Percentiles rank a stretch among this genome's conserved stretches.
phyloP scores from a whole-genome alignment of 2,113 vertebrate genomes.

The Sinosuthora webbiana region DNA sequence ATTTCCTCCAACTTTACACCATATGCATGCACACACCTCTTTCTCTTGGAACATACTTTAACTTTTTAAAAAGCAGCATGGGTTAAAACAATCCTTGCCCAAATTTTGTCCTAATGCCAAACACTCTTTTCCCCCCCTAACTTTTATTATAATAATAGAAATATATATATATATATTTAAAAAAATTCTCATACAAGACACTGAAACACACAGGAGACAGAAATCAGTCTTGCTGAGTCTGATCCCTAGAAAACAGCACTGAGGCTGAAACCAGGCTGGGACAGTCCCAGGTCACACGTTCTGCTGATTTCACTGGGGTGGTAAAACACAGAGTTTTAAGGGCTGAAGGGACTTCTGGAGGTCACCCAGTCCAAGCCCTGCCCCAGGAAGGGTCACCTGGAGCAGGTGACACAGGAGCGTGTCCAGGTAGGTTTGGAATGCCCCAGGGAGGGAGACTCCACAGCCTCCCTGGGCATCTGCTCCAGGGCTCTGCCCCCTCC shows the following conservation, averaged over 20 bases:
- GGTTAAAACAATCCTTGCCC: not conserved
- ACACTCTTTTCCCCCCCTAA: fast-evolving
- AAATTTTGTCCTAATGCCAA: not conserved
- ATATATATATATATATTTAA: not conserved
- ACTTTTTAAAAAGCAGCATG: not conserved
- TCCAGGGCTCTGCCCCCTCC: not conserved
- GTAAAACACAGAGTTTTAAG: not conserved
- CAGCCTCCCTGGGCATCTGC: not conserved
- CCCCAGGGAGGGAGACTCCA: not conserved
- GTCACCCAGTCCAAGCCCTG: not conserved
- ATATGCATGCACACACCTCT: fast-evolving
- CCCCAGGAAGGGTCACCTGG: not conserved
- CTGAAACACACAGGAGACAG: fast-evolving
- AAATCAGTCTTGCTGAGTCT: not conserved
- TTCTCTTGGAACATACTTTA: not conserved
- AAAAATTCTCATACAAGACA: not conserved
- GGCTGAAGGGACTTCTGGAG: not conserved
- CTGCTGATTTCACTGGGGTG: not conserved
- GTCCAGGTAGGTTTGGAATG: not conserved
- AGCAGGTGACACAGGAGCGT: not conserved
- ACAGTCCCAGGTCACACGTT: fast-evolving
- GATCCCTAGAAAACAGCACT: fast-evolving
- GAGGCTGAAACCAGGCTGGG: not conserved
- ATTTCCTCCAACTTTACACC: not conserved
- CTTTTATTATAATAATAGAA: fast-evolving